These are phyloP conservation scores for Semicossyphus pulcher DNA, from an alignment of 2,113 vertebrate genomes.

Conservation along the genomic window DNA sequence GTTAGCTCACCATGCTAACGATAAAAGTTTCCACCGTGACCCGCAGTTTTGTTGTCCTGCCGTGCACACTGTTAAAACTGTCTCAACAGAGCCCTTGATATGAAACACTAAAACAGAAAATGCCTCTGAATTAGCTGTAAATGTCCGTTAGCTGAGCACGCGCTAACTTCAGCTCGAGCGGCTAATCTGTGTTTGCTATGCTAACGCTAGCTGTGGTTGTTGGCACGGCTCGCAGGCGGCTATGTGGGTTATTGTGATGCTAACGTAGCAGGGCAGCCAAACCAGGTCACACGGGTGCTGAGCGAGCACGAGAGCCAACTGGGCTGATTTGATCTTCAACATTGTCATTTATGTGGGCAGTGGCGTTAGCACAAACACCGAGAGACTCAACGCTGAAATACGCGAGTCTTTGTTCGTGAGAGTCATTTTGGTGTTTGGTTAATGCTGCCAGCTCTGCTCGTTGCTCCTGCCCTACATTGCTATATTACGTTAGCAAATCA, in stretches of 20 bases:
- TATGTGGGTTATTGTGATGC: slow-evolving; percentile 80
- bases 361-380: background rate
- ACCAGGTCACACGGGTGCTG: slow-evolving; percentile 68
- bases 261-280: slow-evolving; percentile 71
- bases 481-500: slow-evolving; percentile 29
- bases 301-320: slow-evolving; percentile 23
- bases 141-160: background rate
- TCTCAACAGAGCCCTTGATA: fast-evolving
- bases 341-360: slow-evolving; percentile 24
- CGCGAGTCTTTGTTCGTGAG: slow-evolving; percentile 52
- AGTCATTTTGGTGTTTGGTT: slow-evolving; percentile 8
- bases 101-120: fast-evolving
- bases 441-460: background rate
- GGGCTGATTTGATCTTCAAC: slow-evolving; percentile 39
- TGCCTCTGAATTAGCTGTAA: background rate
- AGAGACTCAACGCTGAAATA: background rate
- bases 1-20: slow-evolving; percentile 55
- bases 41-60: background rate
- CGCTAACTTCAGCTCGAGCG: slow-evolving; percentile 9
- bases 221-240: slow-evolving; percentile 28
- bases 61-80: fast-evolving
- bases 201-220: slow-evolving; percentile 56
- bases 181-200: slow-evolving; percentile 60
- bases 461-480: slow-evolving; percentile 16
- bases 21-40: slow-evolving; percentile 24